Percentiles rank a stretch among this genome's conserved stretches.
Conservation (phyloP, 2,888 invertebrate species). For the Campoletis raptor region DNA sequence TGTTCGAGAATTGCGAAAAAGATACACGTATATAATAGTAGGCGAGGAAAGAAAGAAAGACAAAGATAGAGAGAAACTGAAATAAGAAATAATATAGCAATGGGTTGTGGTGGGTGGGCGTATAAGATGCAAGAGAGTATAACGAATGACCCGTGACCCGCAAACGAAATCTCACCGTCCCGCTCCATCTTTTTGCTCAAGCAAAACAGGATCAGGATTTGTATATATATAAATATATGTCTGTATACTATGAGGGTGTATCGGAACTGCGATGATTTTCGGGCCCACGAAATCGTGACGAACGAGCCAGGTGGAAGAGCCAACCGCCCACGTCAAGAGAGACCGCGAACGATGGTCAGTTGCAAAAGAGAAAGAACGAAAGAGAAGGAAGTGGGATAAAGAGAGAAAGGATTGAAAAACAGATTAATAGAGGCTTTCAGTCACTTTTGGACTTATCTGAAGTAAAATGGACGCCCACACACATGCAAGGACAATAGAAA, state of each 20-base stretch:
- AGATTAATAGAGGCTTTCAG: slow-evolving; percentile 62
- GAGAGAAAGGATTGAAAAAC: slow-evolving; percentile 38
- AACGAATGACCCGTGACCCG: slow-evolving; percentile 69
- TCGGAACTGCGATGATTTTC: slow-evolving; percentile 11
- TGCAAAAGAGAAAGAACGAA: background rate
- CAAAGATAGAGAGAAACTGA: background rate
- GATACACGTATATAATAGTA: slow-evolving; percentile 23
- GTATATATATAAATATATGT: background rate
- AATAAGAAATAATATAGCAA: slow-evolving; percentile 26
- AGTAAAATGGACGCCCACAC: slow-evolving; percentile 33
- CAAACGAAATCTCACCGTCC: slow-evolving; percentile 39
- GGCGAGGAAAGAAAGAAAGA: slow-evolving; percentile 20
- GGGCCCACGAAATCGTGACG: slow-evolving; percentile 63
- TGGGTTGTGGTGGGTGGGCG: slow-evolving; percentile 54
- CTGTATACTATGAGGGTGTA: background rate
- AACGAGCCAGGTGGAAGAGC: slow-evolving; percentile 64
- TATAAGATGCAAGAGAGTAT: slow-evolving; percentile 49
- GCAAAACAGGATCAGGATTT: background rate
- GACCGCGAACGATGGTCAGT: background rate
- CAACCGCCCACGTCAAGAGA: slow-evolving; percentile 58
- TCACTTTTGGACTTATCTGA: slow-evolving; percentile 35
- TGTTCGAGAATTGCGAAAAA: background rate
- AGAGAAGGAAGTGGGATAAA: background rate
- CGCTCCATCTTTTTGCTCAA: slow-evolving; percentile 47
- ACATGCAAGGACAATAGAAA: background rate